Percentiles rank a stretch among this genome's conserved stretches.
Evolutionary conservation across 2,113 vertebrate species (phyloP).

Genomic region (Heterochromis multidens): DNA sequence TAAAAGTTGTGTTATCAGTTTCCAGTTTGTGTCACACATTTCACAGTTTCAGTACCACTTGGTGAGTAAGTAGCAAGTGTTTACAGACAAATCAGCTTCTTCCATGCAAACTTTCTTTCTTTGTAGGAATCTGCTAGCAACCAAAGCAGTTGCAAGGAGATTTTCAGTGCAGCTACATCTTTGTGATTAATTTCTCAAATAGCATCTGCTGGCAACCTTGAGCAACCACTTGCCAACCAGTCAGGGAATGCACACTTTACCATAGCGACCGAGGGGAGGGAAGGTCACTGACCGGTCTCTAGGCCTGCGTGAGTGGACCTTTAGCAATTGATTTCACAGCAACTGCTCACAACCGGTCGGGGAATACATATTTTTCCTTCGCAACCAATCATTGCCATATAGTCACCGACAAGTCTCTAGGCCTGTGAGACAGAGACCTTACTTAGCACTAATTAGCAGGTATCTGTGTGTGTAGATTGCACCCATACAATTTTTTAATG

Average conservation of each 20-base stretch:
- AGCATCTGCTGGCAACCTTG: not conserved
- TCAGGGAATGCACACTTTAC: not conserved
- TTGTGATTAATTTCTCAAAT: not conserved
- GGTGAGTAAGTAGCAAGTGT: not conserved
- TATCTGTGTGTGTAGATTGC: not conserved
- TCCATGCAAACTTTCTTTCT: not conserved
- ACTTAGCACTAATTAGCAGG: not conserved
- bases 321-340: not conserved
- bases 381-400: not conserved
- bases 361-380: not conserved
- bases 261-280: no score
- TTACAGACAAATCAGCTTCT: not conserved
- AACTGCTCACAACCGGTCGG: not conserved
- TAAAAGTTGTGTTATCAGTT: no score
- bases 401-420: not conserved
- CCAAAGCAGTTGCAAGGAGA: not conserved
- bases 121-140: not conserved
- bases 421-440: not conserved
- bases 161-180: not conserved
- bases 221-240: not conserved
- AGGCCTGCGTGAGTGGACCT: fast-evolving
- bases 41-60: not conserved
- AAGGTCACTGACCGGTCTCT: not conserved
- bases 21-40: not conserved
- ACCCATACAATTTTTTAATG: not conserved